Evolutionary conservation across 2,888 invertebrate genomes (phyloP).

Genomic region (Linnaemya tessellans): DNA sequence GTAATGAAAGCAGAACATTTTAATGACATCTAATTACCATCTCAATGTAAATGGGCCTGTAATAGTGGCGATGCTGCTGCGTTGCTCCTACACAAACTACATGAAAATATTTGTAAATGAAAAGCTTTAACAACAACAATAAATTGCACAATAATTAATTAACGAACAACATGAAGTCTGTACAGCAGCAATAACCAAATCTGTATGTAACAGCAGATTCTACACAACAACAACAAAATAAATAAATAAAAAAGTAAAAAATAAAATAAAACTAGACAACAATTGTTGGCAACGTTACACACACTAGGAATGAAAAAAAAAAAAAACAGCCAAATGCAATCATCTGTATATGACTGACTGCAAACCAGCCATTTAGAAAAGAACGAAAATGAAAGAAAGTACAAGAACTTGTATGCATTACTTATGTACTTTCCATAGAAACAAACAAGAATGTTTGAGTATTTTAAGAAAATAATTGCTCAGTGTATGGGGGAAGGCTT

Average conservation of each 20-base stretch:
- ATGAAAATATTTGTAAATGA: background rate
- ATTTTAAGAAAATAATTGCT: background rate
- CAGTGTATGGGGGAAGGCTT: background rate
- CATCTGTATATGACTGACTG: conserved; percentile 80
- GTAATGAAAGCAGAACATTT: conserved; percentile 67
- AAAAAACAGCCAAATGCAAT: conserved; percentile 74
- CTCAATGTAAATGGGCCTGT: conserved; percentile 66
- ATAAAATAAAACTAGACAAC: background rate
- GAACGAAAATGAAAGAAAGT: conserved; percentile 15
- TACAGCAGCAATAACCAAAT: conserved; percentile 29
- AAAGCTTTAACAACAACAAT: conserved; percentile 33
- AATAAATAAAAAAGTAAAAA: background rate
- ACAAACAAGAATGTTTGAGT: background rate
- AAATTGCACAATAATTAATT: conserved; percentile 71
- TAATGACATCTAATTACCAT: conserved; percentile 70
- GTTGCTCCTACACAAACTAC: conserved; percentile 5
- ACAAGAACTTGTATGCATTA: background rate
- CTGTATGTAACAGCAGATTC: background rate
- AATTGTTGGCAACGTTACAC: conserved; percentile 74
- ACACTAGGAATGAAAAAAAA: background rate
- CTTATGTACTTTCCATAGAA: background rate
- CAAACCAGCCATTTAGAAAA: conserved; percentile 77
- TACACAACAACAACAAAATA: background rate
- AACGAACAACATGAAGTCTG: conserved; percentile 53
- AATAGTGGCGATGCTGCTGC: background rate